Evolutionary conservation across 2,797 vertebrate species (phyloP), one percentile per base, ranked within the genome.

Genomic region (Megaceryle alcyon): DNA sequence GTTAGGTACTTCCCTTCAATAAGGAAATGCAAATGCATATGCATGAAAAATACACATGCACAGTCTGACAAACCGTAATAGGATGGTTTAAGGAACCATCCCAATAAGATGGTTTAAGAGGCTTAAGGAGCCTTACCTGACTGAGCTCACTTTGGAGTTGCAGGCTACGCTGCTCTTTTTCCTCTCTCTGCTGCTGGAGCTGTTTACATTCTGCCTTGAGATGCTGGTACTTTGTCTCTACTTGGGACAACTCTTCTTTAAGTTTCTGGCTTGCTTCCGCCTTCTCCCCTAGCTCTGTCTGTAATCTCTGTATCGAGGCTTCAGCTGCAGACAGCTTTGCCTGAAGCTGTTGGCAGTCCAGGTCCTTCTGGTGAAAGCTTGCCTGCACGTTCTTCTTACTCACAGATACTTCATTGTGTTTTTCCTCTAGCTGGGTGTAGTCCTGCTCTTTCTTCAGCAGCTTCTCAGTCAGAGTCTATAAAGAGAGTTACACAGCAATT

Each of bases 71-170:
- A 81, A 29, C 3, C 19, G 4, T 49, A 37, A 33, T 1, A 10
- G 57, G 33, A 79, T 19, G 6, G 18, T 63, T 81, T 46, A 43
- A 75, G 9, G 39, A 78, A 33, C 23, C 20, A 51, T 9, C 28
- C 26, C 15, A 72, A 65, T 0, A 83, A 48, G 21, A 68, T 10
- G 14, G 20, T 57, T 46, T 48, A 48, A 29, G 29, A 64, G 12
- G 17, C 10, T 68, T 17, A 88, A 69, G 41, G 48, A 66, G 77
- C 89, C 97, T 97, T 92, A 99, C 99, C 98, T 99, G 99, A 96
- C 98, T 98, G 83, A 99, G 99, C 95, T 99, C 99, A 0, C 98
- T 98, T 95, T 99, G 99, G 96, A 99, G 99, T 75, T 99, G 99
- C 59, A 98, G 95, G n/a, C 98, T 98, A 57, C 99, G 98, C 86